A percentile compares a stretch with the other conserved stretches of the same genome.
Evolutionary conservation across 1,140 invertebrate genomes (phyloP).

Genomic region (Ceratitis capitata): DNA sequence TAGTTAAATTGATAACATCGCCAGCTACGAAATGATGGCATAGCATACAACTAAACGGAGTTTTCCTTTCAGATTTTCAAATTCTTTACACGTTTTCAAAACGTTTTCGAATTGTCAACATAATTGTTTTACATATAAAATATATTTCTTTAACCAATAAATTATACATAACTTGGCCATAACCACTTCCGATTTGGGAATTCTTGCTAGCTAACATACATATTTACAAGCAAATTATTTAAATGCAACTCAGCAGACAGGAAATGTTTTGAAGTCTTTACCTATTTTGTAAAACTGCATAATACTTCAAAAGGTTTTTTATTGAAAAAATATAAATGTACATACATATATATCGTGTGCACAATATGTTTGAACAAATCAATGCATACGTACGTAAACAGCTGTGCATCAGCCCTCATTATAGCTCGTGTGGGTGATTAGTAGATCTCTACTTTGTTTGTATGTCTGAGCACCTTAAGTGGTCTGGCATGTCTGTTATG

Average conservation of each 20-base stretch:
- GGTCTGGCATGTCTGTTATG: neutral
- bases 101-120: neutral
- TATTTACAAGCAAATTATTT: neutral
- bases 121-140: neutral
- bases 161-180: neutral
- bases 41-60: neutral
- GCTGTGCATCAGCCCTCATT: neutral
- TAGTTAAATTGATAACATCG: neutral
- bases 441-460: neutral
- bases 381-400: neutral
- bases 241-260: neutral
- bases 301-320: neutral
- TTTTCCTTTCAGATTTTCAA: neutral
- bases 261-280: neutral
- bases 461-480: neutral
- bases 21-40: neutral
- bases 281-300: neutral
- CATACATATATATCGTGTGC: neutral
- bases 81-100: neutral
- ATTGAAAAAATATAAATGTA: neutral
- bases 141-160: neutral
- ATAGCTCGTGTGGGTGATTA: neutral
- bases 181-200: conserved; percentile 3
- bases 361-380: neutral
- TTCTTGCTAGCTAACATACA: neutral